These are phyloP conservation scores for Lasioglossum malachurum DNA, from an alignment of 2,888 invertebrate species.

Conservation along the genomic window DNA sequence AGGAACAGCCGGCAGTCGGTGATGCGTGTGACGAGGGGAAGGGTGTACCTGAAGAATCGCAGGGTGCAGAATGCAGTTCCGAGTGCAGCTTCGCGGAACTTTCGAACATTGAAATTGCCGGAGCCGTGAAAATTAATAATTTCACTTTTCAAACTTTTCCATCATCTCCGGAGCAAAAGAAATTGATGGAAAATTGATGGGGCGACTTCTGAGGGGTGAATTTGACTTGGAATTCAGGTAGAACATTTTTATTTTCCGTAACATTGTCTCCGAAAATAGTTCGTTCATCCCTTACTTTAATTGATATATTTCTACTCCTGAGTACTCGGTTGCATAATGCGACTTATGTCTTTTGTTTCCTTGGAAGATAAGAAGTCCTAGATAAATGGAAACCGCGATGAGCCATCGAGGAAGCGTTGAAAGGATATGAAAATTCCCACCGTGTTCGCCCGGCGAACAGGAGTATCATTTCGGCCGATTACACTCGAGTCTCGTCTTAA, in stretches of 20 bases:
- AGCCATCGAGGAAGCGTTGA: neutral
- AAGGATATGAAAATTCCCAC: conserved; percentile 30
- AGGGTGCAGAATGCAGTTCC: neutral
- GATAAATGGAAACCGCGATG: neutral
- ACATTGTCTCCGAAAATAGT: neutral
- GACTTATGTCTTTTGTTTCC: neutral
- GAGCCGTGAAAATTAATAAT: neutral
- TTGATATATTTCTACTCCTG: neutral
- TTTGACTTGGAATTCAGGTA: neutral
- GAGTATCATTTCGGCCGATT: conserved; percentile 40
- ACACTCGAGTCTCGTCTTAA: conserved; percentile 34
- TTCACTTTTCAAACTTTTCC: neutral
- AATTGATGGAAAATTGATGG: neutral
- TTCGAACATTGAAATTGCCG: neutral
- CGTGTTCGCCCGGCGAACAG: neutral
- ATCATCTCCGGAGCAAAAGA: neutral
- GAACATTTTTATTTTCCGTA: neutral
- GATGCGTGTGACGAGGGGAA: conserved; percentile 43
- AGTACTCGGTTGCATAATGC: neutral
- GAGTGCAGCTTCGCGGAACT: neutral
- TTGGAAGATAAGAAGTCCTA: neutral
- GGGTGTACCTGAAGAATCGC: neutral
- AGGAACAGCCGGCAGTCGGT: conserved; percentile 48
- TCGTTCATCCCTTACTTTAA: neutral
- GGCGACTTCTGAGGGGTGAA: neutral